phyloP scores from a whole-genome alignment of 2,888 invertebrate species.

The Acleris holmiana region DNA sequence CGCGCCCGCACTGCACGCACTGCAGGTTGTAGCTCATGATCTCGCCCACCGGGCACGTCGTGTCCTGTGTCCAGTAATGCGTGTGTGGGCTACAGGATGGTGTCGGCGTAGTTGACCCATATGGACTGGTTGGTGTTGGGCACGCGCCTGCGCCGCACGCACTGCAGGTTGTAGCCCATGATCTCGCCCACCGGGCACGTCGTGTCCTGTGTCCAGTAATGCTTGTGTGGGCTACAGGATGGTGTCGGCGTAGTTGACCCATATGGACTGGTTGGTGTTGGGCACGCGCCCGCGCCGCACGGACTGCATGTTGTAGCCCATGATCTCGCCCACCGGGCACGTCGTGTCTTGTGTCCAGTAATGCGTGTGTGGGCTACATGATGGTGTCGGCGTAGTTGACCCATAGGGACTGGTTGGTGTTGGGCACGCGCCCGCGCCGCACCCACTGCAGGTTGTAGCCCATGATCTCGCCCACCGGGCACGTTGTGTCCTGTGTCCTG shows the following conservation, averaged over 20 bases:
- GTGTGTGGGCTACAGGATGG: too few relatives aligned
- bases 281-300: slow-evolving; percentile 46
- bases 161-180: slow-evolving; percentile 68
- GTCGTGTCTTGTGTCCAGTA: too few relatives aligned
- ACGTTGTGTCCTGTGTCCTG: too few relatives aligned
- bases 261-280: slow-evolving; percentile 51
- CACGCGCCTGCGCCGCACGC: slow-evolving; percentile 49
- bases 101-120: slow-evolving; percentile 61
- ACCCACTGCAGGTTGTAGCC: slow-evolving; percentile 69
- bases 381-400: slow-evolving; percentile 54
- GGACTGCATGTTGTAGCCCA: slow-evolving; percentile 70
- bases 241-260: slow-evolving; percentile 59
- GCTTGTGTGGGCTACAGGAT: too few relatives aligned
- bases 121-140: slow-evolving; percentile 47
- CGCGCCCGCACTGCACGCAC: slow-evolving; percentile 53
- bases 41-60: slow-evolving; percentile 56
- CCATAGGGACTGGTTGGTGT: slow-evolving; percentile 58
- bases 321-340: slow-evolving; percentile 53
- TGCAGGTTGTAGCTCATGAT: slow-evolving; percentile 65
- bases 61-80: too few relatives aligned
- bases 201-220: too few relatives aligned
- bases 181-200: slow-evolving; percentile 54
- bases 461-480: slow-evolving; percentile 58
- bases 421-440: slow-evolving; percentile 41
- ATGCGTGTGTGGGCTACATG: too few relatives aligned